phyloP scores from a whole-genome alignment of 2,888 invertebrate genomes.

The Zele albiditarsus region DNA sequence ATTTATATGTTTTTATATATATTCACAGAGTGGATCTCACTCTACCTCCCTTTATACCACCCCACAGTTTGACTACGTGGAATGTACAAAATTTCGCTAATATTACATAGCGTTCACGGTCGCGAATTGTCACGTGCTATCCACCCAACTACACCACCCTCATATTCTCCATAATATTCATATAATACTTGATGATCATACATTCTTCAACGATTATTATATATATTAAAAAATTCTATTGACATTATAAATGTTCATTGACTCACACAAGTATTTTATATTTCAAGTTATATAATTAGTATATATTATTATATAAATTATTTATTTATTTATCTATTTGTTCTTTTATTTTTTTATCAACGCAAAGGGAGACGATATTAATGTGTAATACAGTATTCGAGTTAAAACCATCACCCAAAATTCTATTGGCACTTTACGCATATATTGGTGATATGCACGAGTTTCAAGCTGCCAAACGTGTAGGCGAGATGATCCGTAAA shows the following conservation, averaged over 20 bases:
- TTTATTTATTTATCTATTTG: too few relatives aligned
- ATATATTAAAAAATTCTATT: background rate
- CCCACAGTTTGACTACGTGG: slow-evolving; percentile 55
- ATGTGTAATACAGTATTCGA: too few relatives aligned
- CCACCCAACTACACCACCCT: background rate
- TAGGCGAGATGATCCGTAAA: slow-evolving; percentile 54
- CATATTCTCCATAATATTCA: slow-evolving; percentile 18
- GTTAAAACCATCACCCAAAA: slow-evolving; percentile 20
- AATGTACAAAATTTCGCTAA: slow-evolving; percentile 67
- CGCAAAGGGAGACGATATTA: too few relatives aligned
- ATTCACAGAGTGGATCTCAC: background rate
- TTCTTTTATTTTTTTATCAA: background rate
- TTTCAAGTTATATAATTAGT: background rate
- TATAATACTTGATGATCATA: slow-evolving; percentile 11
- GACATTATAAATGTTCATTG: background rate
- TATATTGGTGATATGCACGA: background rate
- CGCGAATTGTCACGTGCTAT: background rate
- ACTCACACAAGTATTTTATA: background rate
- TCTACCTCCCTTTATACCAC: slow-evolving; percentile 14
- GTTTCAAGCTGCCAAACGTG: slow-evolving; percentile 34
- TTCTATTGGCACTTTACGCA: slow-evolving; percentile 19
- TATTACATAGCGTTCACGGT: slow-evolving; percentile 51
- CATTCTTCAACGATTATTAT: background rate
- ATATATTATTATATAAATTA: background rate
- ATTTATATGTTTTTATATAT: background rate